Conservation (phyloP, 1,140 invertebrate genomes). For the Venustaconcha ellipsiformis region DNA sequence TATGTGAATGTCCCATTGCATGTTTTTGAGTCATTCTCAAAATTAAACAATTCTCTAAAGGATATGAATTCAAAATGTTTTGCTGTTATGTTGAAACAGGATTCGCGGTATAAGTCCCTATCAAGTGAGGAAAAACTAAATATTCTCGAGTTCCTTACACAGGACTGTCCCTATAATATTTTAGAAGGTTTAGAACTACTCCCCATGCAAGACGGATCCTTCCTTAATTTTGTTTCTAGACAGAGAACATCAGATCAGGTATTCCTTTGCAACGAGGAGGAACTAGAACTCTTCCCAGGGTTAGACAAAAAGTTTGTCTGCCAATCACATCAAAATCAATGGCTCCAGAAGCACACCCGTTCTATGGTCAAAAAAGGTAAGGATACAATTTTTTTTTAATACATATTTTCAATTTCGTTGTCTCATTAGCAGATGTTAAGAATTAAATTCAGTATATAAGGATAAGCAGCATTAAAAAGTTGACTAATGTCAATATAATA, state of each 20-base stretch:
- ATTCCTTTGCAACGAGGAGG: neutral
- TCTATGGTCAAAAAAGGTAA: neutral
- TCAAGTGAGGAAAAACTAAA: too few relatives aligned
- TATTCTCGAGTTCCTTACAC: neutral
- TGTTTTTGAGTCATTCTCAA: too few relatives aligned
- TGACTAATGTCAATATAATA: too few relatives aligned
- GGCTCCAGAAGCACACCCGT: neutral
- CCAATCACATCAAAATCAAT: neutral
- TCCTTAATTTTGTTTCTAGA: neutral
- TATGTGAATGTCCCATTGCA: too few relatives aligned
- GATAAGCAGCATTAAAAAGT: neutral
- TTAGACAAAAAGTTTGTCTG: neutral
- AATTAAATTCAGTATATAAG: neutral
- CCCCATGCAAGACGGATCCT: neutral
- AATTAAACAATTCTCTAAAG: too few relatives aligned
- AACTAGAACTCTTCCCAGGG: neutral
- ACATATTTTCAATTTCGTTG: neutral
- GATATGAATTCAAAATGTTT: too few relatives aligned
- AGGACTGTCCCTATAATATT: neutral
- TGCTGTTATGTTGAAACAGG: too few relatives aligned
- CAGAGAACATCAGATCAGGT: neutral
- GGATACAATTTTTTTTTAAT: neutral
- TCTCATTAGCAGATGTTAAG: neutral
- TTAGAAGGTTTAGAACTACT: neutral
- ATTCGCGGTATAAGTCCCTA: too few relatives aligned